Evolutionary conservation across 2,113 vertebrate species (phyloP).

Genomic region (Crypturellus undulatus): DNA sequence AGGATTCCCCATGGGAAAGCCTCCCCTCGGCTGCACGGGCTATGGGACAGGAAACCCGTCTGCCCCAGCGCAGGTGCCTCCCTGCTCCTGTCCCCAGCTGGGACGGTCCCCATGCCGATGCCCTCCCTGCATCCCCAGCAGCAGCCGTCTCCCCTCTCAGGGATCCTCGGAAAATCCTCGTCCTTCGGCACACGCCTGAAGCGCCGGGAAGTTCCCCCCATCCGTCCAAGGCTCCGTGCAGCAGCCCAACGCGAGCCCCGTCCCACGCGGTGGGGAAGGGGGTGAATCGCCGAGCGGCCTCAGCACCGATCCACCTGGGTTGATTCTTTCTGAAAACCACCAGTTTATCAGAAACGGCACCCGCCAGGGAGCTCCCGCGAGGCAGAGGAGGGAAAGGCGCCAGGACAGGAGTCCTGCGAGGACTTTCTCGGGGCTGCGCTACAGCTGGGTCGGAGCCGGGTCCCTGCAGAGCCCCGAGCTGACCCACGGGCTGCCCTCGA

Average conservation of each 20-base stretch:
- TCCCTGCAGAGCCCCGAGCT: background rate
- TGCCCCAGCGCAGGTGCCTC: background rate
- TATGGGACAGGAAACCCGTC: background rate
- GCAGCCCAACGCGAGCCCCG: background rate
- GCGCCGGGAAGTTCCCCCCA: background rate
- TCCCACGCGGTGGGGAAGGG: background rate
- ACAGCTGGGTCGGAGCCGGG: background rate
- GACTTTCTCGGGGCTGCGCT: background rate
- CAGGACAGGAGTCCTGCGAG: background rate
- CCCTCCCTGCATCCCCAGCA: background rate
- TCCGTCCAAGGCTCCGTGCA: background rate
- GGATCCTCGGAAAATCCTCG: background rate
- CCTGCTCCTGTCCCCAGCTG: too few species aligned
- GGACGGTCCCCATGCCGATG: background rate
- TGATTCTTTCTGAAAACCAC: constrained; percentile 16
- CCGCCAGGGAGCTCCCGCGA: background rate
- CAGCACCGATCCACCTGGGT: background rate
- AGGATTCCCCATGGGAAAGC: background rate
- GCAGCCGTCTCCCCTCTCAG: rapidly evolving
- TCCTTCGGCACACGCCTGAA: background rate
- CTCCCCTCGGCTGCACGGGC: background rate
- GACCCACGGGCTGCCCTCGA: background rate
- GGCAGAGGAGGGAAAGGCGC: rapidly evolving
- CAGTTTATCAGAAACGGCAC: background rate
- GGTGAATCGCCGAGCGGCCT: background rate